phyloP scores from a whole-genome alignment of 2,797 vertebrate species.

The Paedocypris micromegethes region DNA sequence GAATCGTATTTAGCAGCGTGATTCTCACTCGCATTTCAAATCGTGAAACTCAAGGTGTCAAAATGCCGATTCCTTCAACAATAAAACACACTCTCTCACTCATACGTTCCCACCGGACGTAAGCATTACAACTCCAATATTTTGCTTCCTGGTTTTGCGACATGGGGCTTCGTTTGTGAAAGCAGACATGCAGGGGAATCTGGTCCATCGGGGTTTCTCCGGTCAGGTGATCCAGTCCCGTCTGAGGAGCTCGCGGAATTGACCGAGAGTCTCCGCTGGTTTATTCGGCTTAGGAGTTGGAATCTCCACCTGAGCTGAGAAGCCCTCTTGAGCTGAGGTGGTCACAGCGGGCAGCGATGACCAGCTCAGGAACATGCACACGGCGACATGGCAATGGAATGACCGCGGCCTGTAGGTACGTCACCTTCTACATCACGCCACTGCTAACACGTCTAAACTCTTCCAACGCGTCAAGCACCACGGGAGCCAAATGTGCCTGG shows the following conservation, averaged over 20 bases:
- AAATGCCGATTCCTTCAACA: too few species aligned
- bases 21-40: too few species aligned
- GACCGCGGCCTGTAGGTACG: constrained; percentile 33
- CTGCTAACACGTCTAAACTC: too few species aligned
- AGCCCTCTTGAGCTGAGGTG: constrained; percentile 38
- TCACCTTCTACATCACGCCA: too few species aligned
- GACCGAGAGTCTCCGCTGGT: background rate
- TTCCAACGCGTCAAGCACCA: too few species aligned
- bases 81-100: background rate
- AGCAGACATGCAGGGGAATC: constrained; percentile 41
- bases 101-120: constrained; percentile 7
- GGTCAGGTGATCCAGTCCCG: constrained; percentile 4
- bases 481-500: too few species aligned
- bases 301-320: constrained; percentile 38
- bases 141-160: constrained; percentile 1
- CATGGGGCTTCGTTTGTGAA: constrained; percentile 12
- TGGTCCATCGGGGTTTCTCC: constrained; percentile 27
- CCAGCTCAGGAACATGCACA: constrained; percentile 42
- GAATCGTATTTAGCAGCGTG: too few species aligned
- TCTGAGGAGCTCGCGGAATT: too few species aligned
- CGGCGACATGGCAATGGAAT: constrained; percentile 44
- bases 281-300: too few species aligned
- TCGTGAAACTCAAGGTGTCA: too few species aligned
- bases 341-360: constrained; percentile 38
- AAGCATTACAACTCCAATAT: constrained; percentile 7